Evolutionary conservation across 2,797 vertebrate genomes (phyloP).

Genomic region (Micrastur ruficollis): DNA sequence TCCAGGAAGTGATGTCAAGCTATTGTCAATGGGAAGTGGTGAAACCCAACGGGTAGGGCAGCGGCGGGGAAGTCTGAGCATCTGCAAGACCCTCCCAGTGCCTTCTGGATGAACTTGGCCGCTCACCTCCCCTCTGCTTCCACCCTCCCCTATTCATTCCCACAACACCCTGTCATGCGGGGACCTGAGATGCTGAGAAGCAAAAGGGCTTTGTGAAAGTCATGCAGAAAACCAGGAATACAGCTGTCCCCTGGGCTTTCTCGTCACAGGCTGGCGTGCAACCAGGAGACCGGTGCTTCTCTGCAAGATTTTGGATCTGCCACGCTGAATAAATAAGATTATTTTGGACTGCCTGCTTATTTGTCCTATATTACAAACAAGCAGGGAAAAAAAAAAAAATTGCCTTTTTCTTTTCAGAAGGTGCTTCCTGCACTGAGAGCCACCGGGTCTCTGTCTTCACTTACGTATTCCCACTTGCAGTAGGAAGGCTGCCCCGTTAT

Average conservation of each 20-base stretch:
- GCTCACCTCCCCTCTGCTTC: background rate
- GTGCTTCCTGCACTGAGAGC: background rate
- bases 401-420: background rate
- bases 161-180: background rate
- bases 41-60: background rate
- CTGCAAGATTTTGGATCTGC: background rate
- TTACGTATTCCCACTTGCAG: background rate
- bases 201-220: background rate
- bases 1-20: conserved; percentile 40
- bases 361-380: background rate
- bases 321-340: background rate
- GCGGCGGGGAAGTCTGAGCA: background rate
- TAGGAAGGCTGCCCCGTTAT: background rate
- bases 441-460: background rate
- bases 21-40: background rate
- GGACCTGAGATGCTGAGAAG: background rate
- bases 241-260: background rate
- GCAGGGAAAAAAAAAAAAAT: rapidly evolving
- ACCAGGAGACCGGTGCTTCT: background rate
- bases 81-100: background rate
- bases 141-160: background rate
- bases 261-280: rapidly evolving
- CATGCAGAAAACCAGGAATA: background rate
- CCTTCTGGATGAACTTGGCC: background rate
- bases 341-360: background rate